Evolutionary conservation across 2,888 invertebrate species (phyloP), one percentile per base, ranked within the genome.

Genomic region (Deilephila porcellus): DNA sequence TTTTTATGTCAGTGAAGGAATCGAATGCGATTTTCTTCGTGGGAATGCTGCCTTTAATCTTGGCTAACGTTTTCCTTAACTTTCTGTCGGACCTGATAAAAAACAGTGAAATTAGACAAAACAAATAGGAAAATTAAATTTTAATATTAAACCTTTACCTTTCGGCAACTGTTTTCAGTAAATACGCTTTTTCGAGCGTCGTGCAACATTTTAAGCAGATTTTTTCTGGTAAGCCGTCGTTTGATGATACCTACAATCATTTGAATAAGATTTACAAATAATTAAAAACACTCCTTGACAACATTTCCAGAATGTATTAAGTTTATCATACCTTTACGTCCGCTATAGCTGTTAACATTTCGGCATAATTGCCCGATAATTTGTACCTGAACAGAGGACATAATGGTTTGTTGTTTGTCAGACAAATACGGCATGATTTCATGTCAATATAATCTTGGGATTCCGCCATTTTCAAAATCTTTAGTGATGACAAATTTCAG

Each of bases 291-390:
- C 73, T 72, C 70, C 53, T 62, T 37, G 52, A 71, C 70, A 71
- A 67, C 63, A 60, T 74, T 67, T 25, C 17, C 20, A 25, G 11
- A 11, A n/a, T 71, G 0, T 59, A 71, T n/a, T 75, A 76, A 71
- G 56, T 63, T 5, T 11, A 78, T 79, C 81, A 79, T 82, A 93
- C 94, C 90, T 94, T 94, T 70, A 94, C 93, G 82, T 94, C 92
- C 52, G 94, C 94, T 78, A 94, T 92, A 72, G 94, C 90, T 80
- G 94, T 94, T 74, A 94, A 88, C 94, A 94, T 94, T 91, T 94
- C 94, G 72, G 94, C 94, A 86, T 94, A 94, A 89, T 94, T 94
- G 77, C 94, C 94, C 78, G 93, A 92, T 76, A 93, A 83, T 81
- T 93, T 93, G 77, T 94, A 94, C 86, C 90, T 91, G 84, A 94